Evolutionary conservation across 1,140 invertebrate species (phyloP), one percentile per base, ranked within the genome.

Genomic region (Cotesia glomerata): DNA sequence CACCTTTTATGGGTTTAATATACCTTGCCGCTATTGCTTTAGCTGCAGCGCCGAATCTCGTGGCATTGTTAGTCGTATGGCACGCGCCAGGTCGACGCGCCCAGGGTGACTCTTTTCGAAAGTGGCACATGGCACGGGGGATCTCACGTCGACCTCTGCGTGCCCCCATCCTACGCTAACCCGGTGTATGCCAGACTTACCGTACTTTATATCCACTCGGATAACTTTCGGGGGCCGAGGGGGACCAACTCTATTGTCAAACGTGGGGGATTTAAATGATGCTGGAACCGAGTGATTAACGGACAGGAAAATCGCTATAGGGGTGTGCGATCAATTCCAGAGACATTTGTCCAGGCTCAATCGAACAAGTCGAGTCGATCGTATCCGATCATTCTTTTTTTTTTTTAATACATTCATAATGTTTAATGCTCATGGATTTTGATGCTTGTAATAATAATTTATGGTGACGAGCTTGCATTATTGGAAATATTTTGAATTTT

Each of bases 211-310:
- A n/a, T 71, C 72, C 73, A 77, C 77, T 72, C 74, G 76, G 74
- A 74, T 81, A 79, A 82, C 80, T 81, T 83, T 80, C 76, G 77
- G 77, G 78, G 73, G 70, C 70, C 74, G 78, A 76, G 77, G 73
- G 66, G 73, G 69, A 45, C 39, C 11, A 45, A 45, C 7, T 73
- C 75, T 71, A 80, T 80, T 80, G 79, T 79, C 72, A 74, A 70
- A 45, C 51, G 74, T 75, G 73, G 77, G 78, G 79, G 81, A 83
- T 83, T 84, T 82, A 83, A 84, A 82, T 79, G 79, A 78, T 78
- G 74, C 72, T 69, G 54, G 65, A 56, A 54, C 64, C 54, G 70
- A 62, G 71, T 72, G 71, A 72, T 72, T 72, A 72, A 72, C 71
- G 71, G 71, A 51, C 64, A 66, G 64, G 64, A 61, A 72, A 72